A percentile compares a stretch with the other conserved stretches of the same genome.
Conservation (phyloP, 2,113 vertebrate genomes). For the Boulengeromyrus knoepffleri region DNA sequence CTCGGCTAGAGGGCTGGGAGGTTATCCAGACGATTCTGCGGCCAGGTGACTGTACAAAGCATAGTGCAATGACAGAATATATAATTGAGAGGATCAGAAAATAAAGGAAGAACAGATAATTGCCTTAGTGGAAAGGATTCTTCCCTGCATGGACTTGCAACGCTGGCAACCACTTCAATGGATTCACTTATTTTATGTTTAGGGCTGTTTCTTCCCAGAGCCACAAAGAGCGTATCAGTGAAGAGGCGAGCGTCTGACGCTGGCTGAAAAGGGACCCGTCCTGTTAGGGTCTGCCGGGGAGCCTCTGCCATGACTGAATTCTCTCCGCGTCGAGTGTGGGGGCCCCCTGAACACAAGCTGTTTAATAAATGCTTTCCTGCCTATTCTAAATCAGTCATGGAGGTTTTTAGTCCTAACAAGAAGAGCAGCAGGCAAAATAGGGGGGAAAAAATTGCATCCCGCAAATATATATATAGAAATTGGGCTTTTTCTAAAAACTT, state of each 20-base stretch:
- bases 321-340: background rate
- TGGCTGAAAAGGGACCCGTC: no score
- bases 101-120: background rate
- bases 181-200: background rate
- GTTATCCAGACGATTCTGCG: background rate
- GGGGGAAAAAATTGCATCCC: background rate
- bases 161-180: background rate
- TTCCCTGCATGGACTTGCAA: background rate
- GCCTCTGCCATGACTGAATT: background rate
- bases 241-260: background rate
- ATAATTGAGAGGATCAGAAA: background rate
- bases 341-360: background rate
- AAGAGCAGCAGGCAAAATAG: background rate
- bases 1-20: background rate
- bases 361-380: background rate
- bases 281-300: background rate
- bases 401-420: background rate
- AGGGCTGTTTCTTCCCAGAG: background rate
- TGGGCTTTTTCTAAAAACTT: background rate
- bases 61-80: background rate
- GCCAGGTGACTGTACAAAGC: background rate
- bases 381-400: background rate
- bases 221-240: background rate
- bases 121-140: background rate
- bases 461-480: background rate